These are phyloP conservation scores for Probaryconus sp. DNA, from an alignment of 1,140 invertebrate genomes.

Conservation along the genomic window DNA sequence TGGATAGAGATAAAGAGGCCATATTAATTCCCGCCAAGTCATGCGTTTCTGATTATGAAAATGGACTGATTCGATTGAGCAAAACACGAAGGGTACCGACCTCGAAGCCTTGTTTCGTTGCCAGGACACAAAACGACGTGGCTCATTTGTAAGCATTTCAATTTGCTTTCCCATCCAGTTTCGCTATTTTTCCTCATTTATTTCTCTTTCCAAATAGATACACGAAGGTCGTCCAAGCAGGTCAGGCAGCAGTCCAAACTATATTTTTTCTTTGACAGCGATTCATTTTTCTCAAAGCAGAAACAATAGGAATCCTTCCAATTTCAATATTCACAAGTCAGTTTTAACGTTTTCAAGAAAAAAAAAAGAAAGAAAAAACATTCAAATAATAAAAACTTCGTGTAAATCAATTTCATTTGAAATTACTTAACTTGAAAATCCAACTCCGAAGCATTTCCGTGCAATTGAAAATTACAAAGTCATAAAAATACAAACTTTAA, in stretches of 20 bases:
- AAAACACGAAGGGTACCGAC: slow-evolving; percentile 28
- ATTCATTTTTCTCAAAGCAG: slow-evolving; percentile 3
- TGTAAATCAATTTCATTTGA: too few relatives aligned
- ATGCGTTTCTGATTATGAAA: slow-evolving; percentile 33
- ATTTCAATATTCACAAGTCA: too few relatives aligned
- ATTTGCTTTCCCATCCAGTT: slow-evolving; percentile 34
- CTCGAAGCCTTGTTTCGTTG: slow-evolving; percentile 39
- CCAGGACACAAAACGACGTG: slow-evolving; percentile 14
- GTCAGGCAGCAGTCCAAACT: slow-evolving; percentile 29
- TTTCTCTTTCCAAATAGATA: slow-evolving; percentile 8
- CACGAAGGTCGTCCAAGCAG: slow-evolving; percentile 29
- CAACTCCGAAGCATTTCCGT: too few relatives aligned
- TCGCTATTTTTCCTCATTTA: slow-evolving; percentile 27
- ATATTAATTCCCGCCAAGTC: slow-evolving; percentile 24
- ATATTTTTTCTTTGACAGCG: slow-evolving; percentile 5
- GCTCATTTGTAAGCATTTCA: slow-evolving; percentile 34
- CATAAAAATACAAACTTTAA: too few relatives aligned
- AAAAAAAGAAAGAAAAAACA: too few relatives aligned
- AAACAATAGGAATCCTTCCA: too few relatives aligned
- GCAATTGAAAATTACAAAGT: too few relatives aligned
- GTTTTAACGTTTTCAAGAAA: too few relatives aligned
- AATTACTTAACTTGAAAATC: too few relatives aligned
- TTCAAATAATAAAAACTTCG: too few relatives aligned
- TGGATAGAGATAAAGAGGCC: too few relatives aligned
- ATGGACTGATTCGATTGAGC: slow-evolving; percentile 26